Evolutionary conservation across 2,888 invertebrate species (phyloP), one percentile per base, ranked within the genome.

Genomic region (Gnatocerus cornutus): DNA sequence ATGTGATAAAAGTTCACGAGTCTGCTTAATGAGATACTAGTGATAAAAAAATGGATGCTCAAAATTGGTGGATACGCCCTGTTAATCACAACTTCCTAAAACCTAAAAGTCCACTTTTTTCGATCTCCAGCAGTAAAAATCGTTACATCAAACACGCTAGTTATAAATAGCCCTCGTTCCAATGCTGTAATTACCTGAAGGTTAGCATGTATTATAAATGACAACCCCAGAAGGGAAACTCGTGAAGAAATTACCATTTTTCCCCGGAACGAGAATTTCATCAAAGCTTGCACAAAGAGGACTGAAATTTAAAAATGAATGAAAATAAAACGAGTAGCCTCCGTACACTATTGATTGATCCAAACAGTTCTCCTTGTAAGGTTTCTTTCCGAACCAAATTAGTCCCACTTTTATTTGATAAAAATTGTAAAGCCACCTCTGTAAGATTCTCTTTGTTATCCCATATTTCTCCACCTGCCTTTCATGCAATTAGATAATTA

Each of bases 261-360:
- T 30, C 13, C 6, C 29, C 27, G 2, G 50, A 48, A n/a, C 13
- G 16, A 12, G 48, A 50, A 48, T 61, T 61, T 48, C 50, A 61
- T 59, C 59, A 58, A 43, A 59, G 45, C 16, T 10, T 45, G 7
- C 27, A 50, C 48, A 39, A 39, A 61, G 39, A 48, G 16, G 39
- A 48, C 30, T 12, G 46, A 21, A 48, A 50, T 48, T 61, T 50
- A 39, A 61, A 48, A 61, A 50, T 39, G 61, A 61, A 61, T 50
- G 61, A 8, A 16, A 61, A 37, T 50, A 48, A 46, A 59, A 46
- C 7, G 29, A 13, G 52, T 21, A 56, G 10, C 16, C 10, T 39
- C 37, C 59, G 29, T 43, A 59, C 59, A 55, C 37, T 43, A 50
- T 61, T 50, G 48, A 61, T 61, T 50, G 48, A 61, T 61, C 33